Conservation (phyloP, 2,888 invertebrate species). For the Kuschelorhynchus macadamiae region DNA sequence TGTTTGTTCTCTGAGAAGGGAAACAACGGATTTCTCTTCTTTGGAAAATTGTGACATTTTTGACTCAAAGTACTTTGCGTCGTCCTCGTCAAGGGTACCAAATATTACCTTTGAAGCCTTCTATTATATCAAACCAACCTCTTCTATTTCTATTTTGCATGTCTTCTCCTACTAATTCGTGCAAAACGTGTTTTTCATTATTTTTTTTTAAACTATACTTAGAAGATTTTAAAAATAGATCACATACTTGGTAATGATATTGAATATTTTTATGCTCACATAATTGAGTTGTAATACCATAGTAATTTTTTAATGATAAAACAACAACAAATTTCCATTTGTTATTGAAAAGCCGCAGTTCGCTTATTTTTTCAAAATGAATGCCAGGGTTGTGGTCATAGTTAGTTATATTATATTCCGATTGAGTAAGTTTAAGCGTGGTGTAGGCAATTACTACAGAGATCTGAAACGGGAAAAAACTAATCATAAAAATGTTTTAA, state of each 20-base stretch:
- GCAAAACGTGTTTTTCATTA: constrained; percentile 6
- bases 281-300: not conserved
- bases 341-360: constrained; percentile 14
- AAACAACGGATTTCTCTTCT: not conserved
- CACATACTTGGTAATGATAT: constrained; percentile 6
- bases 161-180: not conserved
- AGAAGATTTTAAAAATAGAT: constrained; percentile 12
- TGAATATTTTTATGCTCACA: constrained; percentile 5
- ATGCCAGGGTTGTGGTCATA: constrained; percentile 21
- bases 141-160: not conserved
- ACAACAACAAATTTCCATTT: constrained; percentile 24
- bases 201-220: constrained; percentile 6
- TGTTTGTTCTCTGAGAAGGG: constrained; percentile 9
- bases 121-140: constrained; percentile 12
- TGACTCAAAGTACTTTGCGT: constrained; percentile 5
- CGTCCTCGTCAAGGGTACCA: constrained; percentile 5
- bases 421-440: not conserved
- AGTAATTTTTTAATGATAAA: constrained; percentile 10
- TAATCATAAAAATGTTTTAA: constrained; percentile 10
- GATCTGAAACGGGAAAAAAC: constrained; percentile 1
- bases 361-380: constrained; percentile 12
- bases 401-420: constrained; percentile 14
- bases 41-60: constrained; percentile 5
- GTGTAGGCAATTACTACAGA: not conserved
- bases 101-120: constrained; percentile 12